Conservation (phyloP, 2,113 vertebrate species). For the Odocoileus virginianus region DNA sequence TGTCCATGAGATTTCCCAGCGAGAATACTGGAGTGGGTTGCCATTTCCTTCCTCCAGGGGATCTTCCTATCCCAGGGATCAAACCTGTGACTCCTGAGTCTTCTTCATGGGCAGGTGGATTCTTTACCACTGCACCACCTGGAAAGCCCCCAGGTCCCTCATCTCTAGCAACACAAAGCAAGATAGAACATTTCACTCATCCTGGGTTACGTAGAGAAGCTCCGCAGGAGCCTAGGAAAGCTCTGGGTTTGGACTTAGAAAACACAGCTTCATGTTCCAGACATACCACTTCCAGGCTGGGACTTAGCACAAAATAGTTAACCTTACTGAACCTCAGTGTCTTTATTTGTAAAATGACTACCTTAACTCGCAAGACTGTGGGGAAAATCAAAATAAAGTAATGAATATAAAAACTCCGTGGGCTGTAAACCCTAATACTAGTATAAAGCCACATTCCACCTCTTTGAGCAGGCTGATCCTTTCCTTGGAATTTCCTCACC, state of each 20-base stretch:
- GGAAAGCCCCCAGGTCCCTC: not conserved
- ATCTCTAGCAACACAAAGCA: not conserved
- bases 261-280: not conserved
- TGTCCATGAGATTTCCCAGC: not conserved
- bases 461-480: not conserved
- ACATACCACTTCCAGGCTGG: not conserved
- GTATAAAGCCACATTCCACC: not conserved
- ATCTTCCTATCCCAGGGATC: not conserved
- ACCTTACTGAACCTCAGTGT: not conserved
- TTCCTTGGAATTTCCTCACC: not conserved
- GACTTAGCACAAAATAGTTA: not conserved
- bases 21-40: not conserved
- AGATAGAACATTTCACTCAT: not conserved
- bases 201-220: not conserved
- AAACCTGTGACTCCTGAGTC: not conserved
- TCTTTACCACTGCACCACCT: not conserved
- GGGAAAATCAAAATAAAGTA: not conserved
- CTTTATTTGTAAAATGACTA: not conserved
- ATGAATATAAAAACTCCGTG: not conserved
- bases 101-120: not conserved
- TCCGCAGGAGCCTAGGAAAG: accelerated
- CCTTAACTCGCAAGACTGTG: not conserved
- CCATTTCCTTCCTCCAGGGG: not conserved
- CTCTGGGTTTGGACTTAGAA: not conserved
- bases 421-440: not conserved